These are phyloP conservation scores for Melanocharis versteri DNA, from an alignment of 2,113 vertebrate species.

Conservation along the genomic window DNA sequence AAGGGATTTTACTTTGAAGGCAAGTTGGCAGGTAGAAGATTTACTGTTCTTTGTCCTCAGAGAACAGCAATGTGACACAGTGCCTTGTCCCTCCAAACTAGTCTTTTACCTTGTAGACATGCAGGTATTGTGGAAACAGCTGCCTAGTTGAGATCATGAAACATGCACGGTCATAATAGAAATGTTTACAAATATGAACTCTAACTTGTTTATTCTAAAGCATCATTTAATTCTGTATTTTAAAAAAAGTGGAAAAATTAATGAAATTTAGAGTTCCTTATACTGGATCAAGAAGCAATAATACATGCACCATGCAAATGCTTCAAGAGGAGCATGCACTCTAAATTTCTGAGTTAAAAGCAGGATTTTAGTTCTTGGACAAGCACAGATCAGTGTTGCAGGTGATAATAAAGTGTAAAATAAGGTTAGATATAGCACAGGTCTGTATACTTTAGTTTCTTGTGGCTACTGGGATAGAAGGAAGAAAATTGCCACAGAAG, in stretches of 20 bases:
- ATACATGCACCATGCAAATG: accelerated
- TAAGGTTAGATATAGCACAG: not conserved
- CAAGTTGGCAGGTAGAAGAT: not conserved
- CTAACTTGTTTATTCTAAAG: not conserved
- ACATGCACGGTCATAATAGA: not conserved
- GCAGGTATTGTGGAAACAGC: not conserved
- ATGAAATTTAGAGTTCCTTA: not conserved
- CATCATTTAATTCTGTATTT: not conserved
- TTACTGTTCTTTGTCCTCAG: not conserved
- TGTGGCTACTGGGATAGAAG: not conserved
- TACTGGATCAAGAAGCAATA: not conserved
- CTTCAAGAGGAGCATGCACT: not conserved
- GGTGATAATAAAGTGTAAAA: not conserved
- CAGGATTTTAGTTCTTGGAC: not conserved
- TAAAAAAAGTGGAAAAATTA: not conserved
- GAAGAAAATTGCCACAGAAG: not conserved
- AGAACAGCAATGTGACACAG: not conserved
- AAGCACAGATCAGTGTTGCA: not conserved
- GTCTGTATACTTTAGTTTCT: not conserved
- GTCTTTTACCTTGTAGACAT: not conserved
- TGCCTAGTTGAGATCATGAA: not conserved
- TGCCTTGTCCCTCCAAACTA: not conserved
- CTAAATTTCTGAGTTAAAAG: not conserved
- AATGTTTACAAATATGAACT: not conserved
- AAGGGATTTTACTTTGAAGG: not conserved